Evolutionary conservation across 2,797 vertebrate species (phyloP), one percentile per base, ranked within the genome.

Genomic region (Karalla daura): DNA sequence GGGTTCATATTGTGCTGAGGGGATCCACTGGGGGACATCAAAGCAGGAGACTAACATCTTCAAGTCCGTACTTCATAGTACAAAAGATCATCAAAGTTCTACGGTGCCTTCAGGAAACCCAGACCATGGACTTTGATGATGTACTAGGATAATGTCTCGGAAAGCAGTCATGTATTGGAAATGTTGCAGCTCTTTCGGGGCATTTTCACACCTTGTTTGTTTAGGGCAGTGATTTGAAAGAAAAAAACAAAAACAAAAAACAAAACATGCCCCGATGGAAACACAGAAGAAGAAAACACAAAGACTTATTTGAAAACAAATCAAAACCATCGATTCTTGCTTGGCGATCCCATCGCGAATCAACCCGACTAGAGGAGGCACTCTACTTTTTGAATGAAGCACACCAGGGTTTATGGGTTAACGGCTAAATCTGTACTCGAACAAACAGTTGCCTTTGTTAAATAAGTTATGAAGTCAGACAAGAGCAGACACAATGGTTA

Each of bases 81-180:
- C 59, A 72, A 76, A 72, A n/a, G 46, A 78, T 69, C 59, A 39
- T 56, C 56, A 21, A 4, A 46, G 33, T 63, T 76, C 40, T 20
- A 47, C 39, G 84, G 81, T 89, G 86, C 87, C 70, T 88, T 90
- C 66, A 77, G 85, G 87, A 87, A 90, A 89, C 69, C 85, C n/a
- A 80, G 77, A 76, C 45, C 64, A 70, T 63, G 74, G 43, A 80
- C 25, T 58, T 60, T n/a, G n/a, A 70, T 56, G 51, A 52, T 46
- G 28, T 35, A 40, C 14, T 41, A 18, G 17, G 61, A 81, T 61
- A 63, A 17, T 46, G 63, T 76, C 58, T 80, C 62, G 49, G 61
- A 84, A 74, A 83, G 45, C 58, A 72, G 71, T 66, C 23, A 25
- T 71, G 50, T 56, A 58, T 62, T 72, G 41, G 35, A 76, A 63